These are phyloP conservation scores for Echeneis naucrates DNA, from an alignment of 2,797 vertebrate genomes.

Conservation along the genomic window DNA sequence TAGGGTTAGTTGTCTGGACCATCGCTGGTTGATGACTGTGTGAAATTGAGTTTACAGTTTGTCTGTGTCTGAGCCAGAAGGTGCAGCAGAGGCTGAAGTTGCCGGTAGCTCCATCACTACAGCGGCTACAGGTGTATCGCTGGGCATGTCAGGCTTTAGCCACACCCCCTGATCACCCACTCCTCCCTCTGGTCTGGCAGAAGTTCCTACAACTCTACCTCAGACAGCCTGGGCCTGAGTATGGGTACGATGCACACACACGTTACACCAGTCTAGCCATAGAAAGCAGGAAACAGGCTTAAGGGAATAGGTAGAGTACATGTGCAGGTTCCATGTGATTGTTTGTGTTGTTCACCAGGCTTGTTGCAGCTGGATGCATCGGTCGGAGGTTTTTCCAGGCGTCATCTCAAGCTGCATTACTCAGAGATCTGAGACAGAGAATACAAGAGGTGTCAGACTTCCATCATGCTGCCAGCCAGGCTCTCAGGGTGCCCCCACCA, in stretches of 20 bases:
- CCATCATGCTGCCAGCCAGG: constrained; percentile 94
- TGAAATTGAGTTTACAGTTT: constrained; percentile 31
- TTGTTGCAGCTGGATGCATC: constrained; percentile 93
- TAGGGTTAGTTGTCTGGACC: background rate
- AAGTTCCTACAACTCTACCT: constrained; percentile 97
- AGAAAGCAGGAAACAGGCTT: constrained; percentile 31
- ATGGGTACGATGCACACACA: constrained; percentile 86
- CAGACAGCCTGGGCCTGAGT: constrained; percentile 94
- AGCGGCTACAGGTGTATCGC: constrained; percentile 95
- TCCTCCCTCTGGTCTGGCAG: constrained; percentile 96
- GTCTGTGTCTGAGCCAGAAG: constrained; percentile 85
- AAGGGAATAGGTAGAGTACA: background rate
- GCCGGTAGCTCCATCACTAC: constrained; percentile 91
- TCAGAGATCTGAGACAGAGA: constrained; percentile 91
- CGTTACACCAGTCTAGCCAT: background rate
- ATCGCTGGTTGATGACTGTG: background rate
- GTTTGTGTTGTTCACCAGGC: constrained; percentile 73
- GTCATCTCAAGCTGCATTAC: constrained; percentile 83
- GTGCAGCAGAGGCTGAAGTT: constrained; percentile 94
- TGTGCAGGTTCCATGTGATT: background rate
- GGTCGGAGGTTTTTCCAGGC: constrained; percentile 93
- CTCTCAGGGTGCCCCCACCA: constrained; percentile 84
- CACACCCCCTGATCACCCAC: constrained; percentile 94
- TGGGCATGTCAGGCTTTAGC: constrained; percentile 95
- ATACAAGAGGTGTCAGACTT: constrained; percentile 94